A percentile compares a stretch with the other conserved stretches of the same genome.
phyloP scores from a whole-genome alignment of 2,888 invertebrate species.

The Hartigia nigra region DNA sequence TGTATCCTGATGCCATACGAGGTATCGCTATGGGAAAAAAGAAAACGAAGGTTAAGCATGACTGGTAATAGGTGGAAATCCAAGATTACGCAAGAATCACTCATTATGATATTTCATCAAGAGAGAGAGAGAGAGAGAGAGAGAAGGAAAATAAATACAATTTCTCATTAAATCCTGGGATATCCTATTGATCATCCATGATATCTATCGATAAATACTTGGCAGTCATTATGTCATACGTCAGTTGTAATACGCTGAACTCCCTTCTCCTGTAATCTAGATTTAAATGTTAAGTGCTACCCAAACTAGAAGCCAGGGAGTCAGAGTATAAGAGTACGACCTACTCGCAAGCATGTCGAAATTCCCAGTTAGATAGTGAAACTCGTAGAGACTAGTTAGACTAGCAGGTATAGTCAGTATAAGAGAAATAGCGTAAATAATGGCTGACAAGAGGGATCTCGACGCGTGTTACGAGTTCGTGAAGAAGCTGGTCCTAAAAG shows the following conservation, averaged over 20 bases:
- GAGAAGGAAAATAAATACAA: not conserved
- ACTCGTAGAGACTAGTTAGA: not conserved
- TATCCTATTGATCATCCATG: not conserved
- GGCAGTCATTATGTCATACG: not conserved
- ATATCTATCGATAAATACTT: not conserved
- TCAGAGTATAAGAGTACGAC: not conserved
- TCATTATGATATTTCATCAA: not conserved
- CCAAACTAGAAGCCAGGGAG: not conserved
- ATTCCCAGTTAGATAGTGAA: constrained; percentile 12
- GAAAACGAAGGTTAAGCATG: not conserved
- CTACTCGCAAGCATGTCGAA: not conserved
- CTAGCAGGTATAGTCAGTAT: not conserved
- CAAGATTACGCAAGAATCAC: not conserved
- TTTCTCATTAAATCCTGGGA: not conserved
- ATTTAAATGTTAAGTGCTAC: not conserved
- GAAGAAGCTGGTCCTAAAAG: constrained; percentile 63
- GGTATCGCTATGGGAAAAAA: not conserved
- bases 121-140: not conserved
- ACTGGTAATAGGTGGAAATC: not conserved
- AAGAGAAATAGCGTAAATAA: constrained; percentile 9
- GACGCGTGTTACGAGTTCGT: constrained; percentile 65
- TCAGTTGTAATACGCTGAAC: too few relatives aligned
- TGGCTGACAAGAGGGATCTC: constrained; percentile 48
- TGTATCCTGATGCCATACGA: not conserved
- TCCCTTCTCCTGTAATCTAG: not conserved